Conservation (phyloP, 2,888 invertebrate species). For the Agrilus biguttatus region DNA sequence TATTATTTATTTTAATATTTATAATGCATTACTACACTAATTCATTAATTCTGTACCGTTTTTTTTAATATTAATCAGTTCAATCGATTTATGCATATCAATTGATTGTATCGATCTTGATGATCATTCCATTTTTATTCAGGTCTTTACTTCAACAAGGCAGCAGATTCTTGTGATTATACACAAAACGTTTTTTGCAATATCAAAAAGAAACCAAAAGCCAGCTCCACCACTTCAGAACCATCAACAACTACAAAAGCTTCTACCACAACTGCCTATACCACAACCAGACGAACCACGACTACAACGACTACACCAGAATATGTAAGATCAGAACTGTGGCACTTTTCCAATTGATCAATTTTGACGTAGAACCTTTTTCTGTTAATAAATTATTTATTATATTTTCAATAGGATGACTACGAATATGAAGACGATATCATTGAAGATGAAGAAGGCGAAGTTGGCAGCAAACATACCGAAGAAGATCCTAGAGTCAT, state of each 20-base stretch:
- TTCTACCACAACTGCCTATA: conserved; percentile 34
- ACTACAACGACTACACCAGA: conserved; percentile 24
- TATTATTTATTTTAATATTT: too few relatives aligned
- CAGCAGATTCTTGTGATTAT: conserved; percentile 85
- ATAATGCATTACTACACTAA: too few relatives aligned
- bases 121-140: conserved; percentile 8
- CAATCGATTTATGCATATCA: too few relatives aligned
- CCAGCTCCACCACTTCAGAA: conserved; percentile 33
- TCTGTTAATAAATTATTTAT: too few relatives aligned
- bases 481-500: conserved; percentile 65
- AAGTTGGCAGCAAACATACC: conserved; percentile 28
- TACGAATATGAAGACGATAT: conserved; percentile 36
- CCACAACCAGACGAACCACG: conserved; percentile 33
- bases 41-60: too few relatives aligned
- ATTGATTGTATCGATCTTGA: neutral
- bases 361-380: neutral
- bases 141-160: conserved; percentile 83
- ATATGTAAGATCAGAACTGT: conserved; percentile 12
- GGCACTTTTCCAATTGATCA: neutral
- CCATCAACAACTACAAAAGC: conserved; percentile 27
- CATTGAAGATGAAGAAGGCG: conserved; percentile 32
- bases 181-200: conserved; percentile 76
- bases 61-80: too few relatives aligned
- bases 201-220: conserved; percentile 37
- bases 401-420: conserved; percentile 11